These are phyloP conservation scores for Tuta absoluta DNA, from an alignment of 2,888 invertebrate genomes.

Conservation along the genomic window DNA sequence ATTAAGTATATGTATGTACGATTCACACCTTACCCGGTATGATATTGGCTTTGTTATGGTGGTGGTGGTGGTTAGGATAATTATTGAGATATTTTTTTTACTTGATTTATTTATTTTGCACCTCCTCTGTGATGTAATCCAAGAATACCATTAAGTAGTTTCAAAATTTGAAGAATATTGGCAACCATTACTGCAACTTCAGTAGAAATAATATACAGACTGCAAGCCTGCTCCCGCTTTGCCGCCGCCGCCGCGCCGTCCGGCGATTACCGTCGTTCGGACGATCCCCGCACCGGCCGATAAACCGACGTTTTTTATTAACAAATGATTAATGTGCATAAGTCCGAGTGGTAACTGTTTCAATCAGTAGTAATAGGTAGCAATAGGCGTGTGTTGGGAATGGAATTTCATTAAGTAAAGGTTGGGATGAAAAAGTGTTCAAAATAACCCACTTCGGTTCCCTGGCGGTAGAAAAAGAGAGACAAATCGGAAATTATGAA, in stretches of 20 bases:
- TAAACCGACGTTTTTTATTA: constrained; percentile 34
- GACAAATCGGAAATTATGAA: not conserved
- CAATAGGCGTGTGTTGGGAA: constrained; percentile 19
- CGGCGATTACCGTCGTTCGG: constrained; percentile 45
- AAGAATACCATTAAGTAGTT: no score
- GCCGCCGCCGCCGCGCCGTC: constrained; percentile 40
- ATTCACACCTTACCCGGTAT: no score
- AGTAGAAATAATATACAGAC: not conserved
- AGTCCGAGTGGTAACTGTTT: constrained; percentile 19
- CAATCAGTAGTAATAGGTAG: constrained; percentile 23
- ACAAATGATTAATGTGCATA: constrained; percentile 23
- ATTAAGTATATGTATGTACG: no score
- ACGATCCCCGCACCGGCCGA: constrained; percentile 52
- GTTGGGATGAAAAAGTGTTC: not conserved
- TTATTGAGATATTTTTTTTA: no score
- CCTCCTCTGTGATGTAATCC: no score
- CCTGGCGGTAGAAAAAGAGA: not conserved
- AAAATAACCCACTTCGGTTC: constrained; percentile 7
- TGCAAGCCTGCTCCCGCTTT: constrained; percentile 34
- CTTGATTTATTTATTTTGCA: no score
- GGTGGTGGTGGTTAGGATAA: no score
- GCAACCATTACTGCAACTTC: no score
- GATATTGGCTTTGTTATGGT: no score
- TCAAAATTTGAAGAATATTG: no score
- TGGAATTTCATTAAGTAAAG: constrained; percentile 16